phyloP scores from a whole-genome alignment of 2,797 vertebrate genomes.

The Xenops minutus region DNA sequence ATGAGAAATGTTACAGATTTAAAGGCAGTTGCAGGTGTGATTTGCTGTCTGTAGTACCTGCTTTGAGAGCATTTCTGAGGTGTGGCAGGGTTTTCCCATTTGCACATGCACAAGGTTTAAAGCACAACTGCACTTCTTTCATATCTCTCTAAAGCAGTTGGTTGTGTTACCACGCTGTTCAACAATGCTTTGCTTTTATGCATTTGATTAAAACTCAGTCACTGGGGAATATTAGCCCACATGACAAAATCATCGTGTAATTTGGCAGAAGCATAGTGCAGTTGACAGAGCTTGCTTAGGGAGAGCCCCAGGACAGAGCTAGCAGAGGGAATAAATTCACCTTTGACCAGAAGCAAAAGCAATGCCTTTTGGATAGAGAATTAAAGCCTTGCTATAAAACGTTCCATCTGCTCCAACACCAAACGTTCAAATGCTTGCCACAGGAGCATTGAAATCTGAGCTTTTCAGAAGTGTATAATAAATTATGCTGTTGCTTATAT shows the following conservation, averaged over 20 bases:
- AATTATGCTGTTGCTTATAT: constrained; percentile 23
- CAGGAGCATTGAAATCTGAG: constrained; percentile 25
- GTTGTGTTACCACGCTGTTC: background rate
- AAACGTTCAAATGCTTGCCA: background rate
- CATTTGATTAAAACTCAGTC: constrained; percentile 54
- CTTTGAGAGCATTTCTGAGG: background rate
- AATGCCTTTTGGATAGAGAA: constrained; percentile 51
- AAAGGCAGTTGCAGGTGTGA: background rate
- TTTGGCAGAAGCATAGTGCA: constrained; percentile 58
- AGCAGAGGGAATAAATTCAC: constrained; percentile 66
- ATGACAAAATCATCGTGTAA: constrained; percentile 65
- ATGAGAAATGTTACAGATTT: background rate
- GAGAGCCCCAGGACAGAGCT: constrained; percentile 51
- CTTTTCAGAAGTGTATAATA: constrained; percentile 22
- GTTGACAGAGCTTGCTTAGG: constrained; percentile 57
- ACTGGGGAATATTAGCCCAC: constrained; percentile 26
- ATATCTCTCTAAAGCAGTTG: background rate
- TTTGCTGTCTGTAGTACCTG: background rate
- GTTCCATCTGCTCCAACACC: constrained; percentile 58
- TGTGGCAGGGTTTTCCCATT: background rate
- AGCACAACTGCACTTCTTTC: background rate
- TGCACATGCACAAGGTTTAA: background rate
- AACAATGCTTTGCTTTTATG: background rate
- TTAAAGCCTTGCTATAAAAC: constrained; percentile 7
- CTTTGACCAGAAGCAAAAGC: constrained; percentile 60